Conservation (phyloP, 2,888 invertebrate species). For the Drosophila incognita region DNA sequence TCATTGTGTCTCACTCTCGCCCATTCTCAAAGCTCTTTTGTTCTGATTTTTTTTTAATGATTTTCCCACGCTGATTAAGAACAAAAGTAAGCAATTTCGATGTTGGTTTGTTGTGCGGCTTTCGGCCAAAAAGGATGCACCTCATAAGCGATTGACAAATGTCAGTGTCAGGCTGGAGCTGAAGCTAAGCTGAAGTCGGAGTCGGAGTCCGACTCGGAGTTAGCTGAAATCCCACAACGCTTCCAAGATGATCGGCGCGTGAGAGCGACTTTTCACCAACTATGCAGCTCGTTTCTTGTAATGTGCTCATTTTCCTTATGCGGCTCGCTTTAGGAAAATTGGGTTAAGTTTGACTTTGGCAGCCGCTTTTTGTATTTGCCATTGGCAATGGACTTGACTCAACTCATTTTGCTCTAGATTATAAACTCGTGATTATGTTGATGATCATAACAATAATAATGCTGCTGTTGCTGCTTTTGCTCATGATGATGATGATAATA, state of each 20-base stretch:
- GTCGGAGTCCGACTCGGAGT: no score
- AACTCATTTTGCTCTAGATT: constrained; percentile 57
- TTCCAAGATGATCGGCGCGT: constrained; percentile 57
- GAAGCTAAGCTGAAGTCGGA: not conserved
- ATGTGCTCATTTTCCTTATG: constrained; percentile 81
- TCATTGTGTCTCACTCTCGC: constrained; percentile 2
- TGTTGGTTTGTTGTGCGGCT: constrained; percentile 13
- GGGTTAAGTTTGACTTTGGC: constrained; percentile 71
- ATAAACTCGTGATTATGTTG: constrained; percentile 31
- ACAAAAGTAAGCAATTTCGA: constrained; percentile 33
- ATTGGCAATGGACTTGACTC: constrained; percentile 56
- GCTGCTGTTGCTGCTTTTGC: constrained; percentile 23
- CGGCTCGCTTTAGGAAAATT: constrained; percentile 65
- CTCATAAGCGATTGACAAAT: constrained; percentile 60
- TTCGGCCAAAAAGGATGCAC: constrained; percentile 63
- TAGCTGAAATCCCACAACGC: constrained; percentile 66
- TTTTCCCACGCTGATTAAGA: constrained; percentile 63
- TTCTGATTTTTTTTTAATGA: constrained; percentile 18
- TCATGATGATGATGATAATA: constrained; percentile 10
- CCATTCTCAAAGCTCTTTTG: not conserved
- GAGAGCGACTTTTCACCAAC: constrained; percentile 50
- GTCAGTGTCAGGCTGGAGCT: constrained; percentile 56
- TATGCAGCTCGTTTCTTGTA: constrained; percentile 56
- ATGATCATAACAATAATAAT: constrained; percentile 33
- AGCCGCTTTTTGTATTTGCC: constrained; percentile 17